Conservation (phyloP, 1,140 invertebrate species). For the Nebria ingens region DNA sequence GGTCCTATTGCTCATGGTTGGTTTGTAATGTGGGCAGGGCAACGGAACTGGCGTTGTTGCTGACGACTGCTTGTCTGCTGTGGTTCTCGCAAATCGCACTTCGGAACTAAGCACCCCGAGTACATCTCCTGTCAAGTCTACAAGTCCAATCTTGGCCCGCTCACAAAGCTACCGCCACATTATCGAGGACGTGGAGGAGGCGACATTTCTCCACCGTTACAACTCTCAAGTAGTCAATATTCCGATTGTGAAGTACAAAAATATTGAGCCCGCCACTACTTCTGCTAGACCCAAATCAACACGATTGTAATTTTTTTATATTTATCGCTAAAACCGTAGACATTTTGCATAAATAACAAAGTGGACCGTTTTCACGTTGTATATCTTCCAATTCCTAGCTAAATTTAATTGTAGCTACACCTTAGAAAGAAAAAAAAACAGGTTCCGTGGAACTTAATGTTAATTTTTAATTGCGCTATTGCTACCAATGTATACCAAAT, state of each 20-base stretch:
- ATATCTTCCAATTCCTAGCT: too few relatives aligned
- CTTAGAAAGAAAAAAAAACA: too few relatives aligned
- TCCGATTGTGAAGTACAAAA: constrained; percentile 34
- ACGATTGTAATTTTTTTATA: too few relatives aligned
- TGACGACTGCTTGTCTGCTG: constrained; percentile 48
- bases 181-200: constrained; percentile 35
- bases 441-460: too few relatives aligned
- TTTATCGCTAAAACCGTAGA: too few relatives aligned
- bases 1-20: constrained; percentile 26
- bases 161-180: constrained; percentile 41
- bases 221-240: constrained; percentile 32
- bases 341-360: too few relatives aligned
- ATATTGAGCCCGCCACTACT: constrained; percentile 26
- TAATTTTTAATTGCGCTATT: too few relatives aligned
- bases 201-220: constrained; percentile 38
- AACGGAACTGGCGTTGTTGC: constrained; percentile 48
- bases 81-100: constrained; percentile 28
- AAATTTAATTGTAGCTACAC: too few relatives aligned
- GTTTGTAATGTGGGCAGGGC: constrained; percentile 48
- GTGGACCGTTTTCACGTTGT: too few relatives aligned
- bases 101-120: constrained; percentile 39
- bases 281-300: not conserved
- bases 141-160: constrained; percentile 41
- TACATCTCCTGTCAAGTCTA: constrained; percentile 19
- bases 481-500: too few relatives aligned